Conservation (phyloP, 2,888 invertebrate genomes). For the Leptogaster cylindrica region DNA sequence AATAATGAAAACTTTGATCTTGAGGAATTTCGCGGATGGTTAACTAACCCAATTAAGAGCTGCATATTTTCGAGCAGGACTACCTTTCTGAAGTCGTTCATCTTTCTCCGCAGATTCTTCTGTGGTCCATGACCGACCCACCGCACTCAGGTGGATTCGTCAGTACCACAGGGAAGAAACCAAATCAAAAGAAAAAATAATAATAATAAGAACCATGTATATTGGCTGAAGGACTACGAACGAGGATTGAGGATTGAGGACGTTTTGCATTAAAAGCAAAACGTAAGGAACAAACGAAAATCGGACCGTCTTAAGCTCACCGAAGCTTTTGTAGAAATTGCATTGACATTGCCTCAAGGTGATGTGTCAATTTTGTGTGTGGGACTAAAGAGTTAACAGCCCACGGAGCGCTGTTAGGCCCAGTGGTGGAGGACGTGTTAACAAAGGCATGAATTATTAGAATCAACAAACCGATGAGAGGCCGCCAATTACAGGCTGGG, state of each 20-base stretch:
- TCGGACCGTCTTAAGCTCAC: constrained; percentile 14
- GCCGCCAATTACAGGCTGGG: constrained; percentile 41
- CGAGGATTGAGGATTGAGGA: not conserved
- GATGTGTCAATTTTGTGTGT: constrained; percentile 45
- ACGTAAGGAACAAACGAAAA: too few relatives aligned
- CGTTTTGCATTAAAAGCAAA: too few relatives aligned
- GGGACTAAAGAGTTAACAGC: constrained; percentile 36
- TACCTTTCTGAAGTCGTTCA: constrained; percentile 43
- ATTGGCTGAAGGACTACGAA: not conserved
- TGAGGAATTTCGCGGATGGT: constrained; percentile 52
- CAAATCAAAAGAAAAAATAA: not conserved
- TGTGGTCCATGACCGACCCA: constrained; percentile 44
- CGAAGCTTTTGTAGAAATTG: constrained; percentile 29
- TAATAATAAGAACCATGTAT: not conserved
- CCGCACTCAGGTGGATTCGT: constrained; percentile 41
- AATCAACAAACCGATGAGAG: constrained; percentile 46
- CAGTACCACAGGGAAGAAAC: not conserved
- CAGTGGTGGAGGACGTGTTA: constrained; percentile 39
- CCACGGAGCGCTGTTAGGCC: constrained; percentile 29
- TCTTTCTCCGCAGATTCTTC: constrained; percentile 34
- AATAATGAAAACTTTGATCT: constrained; percentile 49
- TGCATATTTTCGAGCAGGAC: constrained; percentile 41
- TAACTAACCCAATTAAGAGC: constrained; percentile 51
- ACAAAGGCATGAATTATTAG: constrained; percentile 45
- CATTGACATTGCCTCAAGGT: constrained; percentile 46